Base-by-base conservation (phyloP, 2,888 invertebrate genomes). In the Synergus laeviventris region DNA sequence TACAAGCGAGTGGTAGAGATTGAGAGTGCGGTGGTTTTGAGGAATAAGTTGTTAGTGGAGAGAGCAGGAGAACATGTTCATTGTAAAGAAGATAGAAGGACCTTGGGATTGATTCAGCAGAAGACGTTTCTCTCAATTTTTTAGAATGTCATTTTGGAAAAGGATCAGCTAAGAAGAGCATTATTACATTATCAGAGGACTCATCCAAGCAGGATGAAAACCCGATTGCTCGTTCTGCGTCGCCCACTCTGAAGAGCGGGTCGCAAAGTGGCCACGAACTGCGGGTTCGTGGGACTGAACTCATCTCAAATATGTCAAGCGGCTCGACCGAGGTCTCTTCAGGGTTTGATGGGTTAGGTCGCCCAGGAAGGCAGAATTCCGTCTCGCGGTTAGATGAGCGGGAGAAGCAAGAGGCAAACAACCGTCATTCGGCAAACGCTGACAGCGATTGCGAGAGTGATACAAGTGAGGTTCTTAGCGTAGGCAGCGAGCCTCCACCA, bases 381-480 rank as follows among this genome's bases (percentile, higher is more conserved):
- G 60, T 64, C 18, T 77, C 78, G n/a, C 84, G 84, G 1, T 38
- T 83, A 73, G 85, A 82, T 49, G 84, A 86, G 18, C 56, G 81
- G 56, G 78, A 82, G 16, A 82, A 14, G 76, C 78, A 70, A 75
- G 84, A 78, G 79, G 79, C 73, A 74, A 77, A 18, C 76, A 79
- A 73, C 14, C 80, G 77, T 14, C 73, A 77, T 8, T 70, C 75
- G 11, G 81, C 78, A 77, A 79, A 84, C 61, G 82, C 79, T 12
- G 88, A 88, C 56, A 86, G 89, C 82, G 91, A 90, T 80, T 89
- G 89, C 83, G 91, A 89, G 76, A 90, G 90, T 81, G 91, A 91
- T 77, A 95, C 95, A 85, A 96, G 95, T 86, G 96, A 96, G 61
- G 96, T 96, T 4, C 88, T 96, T 45, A 96, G 96, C 83, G 96